Conservation (phyloP, 2,888 invertebrate species). For the Halocaridina rubra region DNA sequence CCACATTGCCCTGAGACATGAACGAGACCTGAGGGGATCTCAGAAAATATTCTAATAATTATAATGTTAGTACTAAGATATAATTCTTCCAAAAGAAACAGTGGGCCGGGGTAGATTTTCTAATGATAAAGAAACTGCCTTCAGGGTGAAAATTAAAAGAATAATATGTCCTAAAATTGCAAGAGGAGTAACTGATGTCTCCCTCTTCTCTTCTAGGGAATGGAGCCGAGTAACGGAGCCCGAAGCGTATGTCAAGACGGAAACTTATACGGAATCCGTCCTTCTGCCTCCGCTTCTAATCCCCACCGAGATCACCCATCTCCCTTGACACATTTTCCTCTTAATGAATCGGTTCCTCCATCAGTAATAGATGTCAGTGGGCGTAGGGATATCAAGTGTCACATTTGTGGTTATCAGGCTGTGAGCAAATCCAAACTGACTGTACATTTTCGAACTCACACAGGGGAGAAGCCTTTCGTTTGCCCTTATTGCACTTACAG, state of each 20-base stretch:
- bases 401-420: constrained; percentile 49
- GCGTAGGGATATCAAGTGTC: constrained; percentile 37
- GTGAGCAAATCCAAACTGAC: constrained; percentile 50
- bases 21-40: constrained; percentile 33
- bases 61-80: no score
- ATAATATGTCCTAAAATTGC: no score
- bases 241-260: constrained; percentile 41
- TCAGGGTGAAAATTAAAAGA: no score
- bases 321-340: constrained; percentile 21
- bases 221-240: constrained; percentile 41
- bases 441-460: constrained; percentile 75
- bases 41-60: constrained; percentile 36
- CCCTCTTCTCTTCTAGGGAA: constrained; percentile 56
- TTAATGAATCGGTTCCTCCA: constrained; percentile 6
- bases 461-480: constrained; percentile 94
- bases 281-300: no score
- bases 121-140: no score
- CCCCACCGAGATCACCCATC: background rate
- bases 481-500: constrained; percentile 71
- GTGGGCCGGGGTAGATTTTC: no score
- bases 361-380: background rate
- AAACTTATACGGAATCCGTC: constrained; percentile 17
- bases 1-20: constrained; percentile 49
- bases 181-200: constrained; percentile 53
- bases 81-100: no score